Conservation (phyloP, 2,797 vertebrate species). For the Alca torda region DNA sequence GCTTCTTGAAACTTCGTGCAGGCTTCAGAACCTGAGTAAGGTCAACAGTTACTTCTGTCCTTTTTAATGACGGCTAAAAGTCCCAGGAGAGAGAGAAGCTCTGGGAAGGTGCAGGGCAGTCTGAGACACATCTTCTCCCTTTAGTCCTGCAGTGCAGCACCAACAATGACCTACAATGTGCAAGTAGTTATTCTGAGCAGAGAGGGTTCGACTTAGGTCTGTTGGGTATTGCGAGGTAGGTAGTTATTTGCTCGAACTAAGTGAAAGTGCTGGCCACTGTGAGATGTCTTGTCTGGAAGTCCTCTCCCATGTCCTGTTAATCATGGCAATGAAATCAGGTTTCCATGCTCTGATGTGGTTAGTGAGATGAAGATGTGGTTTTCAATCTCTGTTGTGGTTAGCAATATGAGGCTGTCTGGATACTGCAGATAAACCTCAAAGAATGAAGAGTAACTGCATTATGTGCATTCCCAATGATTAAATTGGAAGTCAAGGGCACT, state of each 20-base stretch:
- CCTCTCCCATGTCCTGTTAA: not conserved
- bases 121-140: not conserved
- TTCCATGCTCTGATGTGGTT: not conserved
- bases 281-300: not conserved
- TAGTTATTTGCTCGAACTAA: not conserved
- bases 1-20: not conserved
- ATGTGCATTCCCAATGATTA: not conserved
- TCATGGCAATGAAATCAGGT: not conserved
- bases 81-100: not conserved
- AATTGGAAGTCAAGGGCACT: not conserved
- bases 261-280: not conserved
- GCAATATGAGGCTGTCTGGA: not conserved
- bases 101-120: not conserved
- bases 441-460: not conserved
- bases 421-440: not conserved
- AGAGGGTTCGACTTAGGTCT: not conserved
- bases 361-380: not conserved
- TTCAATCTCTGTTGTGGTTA: not conserved
- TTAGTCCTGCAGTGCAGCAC: not conserved
- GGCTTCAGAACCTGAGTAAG: not conserved
- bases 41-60: not conserved
- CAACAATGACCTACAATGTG: not conserved
- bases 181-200: not conserved
- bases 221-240: not conserved
- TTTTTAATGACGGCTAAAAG: not conserved